Conservation (phyloP, 2,113 vertebrate species). For the Loxodonta africana region DNA sequence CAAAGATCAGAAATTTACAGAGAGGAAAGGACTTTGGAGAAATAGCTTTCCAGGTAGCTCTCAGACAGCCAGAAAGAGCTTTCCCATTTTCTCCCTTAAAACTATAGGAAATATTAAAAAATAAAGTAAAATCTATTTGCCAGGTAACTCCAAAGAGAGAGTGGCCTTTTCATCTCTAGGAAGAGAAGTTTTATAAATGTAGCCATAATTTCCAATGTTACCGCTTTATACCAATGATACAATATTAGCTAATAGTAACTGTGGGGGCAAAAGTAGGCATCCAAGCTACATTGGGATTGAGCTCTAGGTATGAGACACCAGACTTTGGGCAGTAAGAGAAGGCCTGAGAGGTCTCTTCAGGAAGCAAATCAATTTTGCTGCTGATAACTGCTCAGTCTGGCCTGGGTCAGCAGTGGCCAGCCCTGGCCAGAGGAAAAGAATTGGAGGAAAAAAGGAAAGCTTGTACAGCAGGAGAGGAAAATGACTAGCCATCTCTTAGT, state of each 20-base stretch:
- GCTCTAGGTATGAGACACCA: neutral
- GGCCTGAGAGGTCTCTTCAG: neutral
- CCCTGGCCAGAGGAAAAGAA: neutral
- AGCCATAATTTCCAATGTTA: neutral
- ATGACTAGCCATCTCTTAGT: neutral
- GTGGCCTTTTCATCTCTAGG: neutral
- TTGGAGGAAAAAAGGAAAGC: neutral
- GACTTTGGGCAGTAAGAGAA: neutral
- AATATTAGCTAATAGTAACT: neutral
- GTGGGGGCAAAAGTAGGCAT: neutral
- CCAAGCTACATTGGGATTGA: neutral
- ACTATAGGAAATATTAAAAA: neutral
- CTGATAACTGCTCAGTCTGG: neutral
- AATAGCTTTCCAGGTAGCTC: neutral
- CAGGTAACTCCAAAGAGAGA: neutral
- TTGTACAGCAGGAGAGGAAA: neutral
- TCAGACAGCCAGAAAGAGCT: neutral
- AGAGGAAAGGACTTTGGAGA: neutral
- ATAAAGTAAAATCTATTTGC: neutral
- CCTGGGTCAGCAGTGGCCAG: neutral
- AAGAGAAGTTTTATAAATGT: neutral
- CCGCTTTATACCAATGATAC: neutral
- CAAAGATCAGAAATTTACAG: neutral
- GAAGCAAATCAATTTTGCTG: neutral
- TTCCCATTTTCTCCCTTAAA: neutral